Evolutionary conservation across 2,113 vertebrate genomes (phyloP).

Genomic region (Tyto alba): DNA sequence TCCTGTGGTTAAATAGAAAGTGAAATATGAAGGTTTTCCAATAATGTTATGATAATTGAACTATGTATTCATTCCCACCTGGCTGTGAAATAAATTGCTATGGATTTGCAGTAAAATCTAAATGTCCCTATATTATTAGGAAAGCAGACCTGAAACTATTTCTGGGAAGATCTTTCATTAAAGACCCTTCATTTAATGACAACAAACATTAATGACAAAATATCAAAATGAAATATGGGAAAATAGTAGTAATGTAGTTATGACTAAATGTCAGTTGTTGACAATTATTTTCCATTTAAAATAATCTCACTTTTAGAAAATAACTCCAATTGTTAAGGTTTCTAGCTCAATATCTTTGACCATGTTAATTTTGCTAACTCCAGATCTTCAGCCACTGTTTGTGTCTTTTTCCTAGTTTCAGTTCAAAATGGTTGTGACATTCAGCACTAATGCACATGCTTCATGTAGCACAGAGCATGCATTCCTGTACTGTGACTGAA

Average conservation of each 20-base stretch:
- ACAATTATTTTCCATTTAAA: background rate
- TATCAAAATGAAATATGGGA: background rate
- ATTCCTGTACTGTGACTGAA: background rate
- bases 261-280: background rate
- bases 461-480: background rate
- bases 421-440: background rate
- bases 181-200: background rate
- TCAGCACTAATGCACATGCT: background rate
- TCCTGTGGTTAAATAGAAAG: background rate
- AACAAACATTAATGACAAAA: background rate
- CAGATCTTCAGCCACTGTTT: background rate
- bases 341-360: background rate
- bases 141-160: background rate
- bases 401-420: background rate
- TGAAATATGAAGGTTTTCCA: background rate
- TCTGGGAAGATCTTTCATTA: background rate
- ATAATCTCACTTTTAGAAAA: background rate
- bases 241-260: background rate
- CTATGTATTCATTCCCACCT: background rate
- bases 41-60: background rate
- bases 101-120: background rate
- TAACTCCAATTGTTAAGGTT: background rate
- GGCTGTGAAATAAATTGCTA: background rate
- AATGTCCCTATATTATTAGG: background rate
- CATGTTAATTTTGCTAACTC: background rate